Conservation (phyloP, 1,140 invertebrate genomes). For the Odontomachus brunneus region DNA sequence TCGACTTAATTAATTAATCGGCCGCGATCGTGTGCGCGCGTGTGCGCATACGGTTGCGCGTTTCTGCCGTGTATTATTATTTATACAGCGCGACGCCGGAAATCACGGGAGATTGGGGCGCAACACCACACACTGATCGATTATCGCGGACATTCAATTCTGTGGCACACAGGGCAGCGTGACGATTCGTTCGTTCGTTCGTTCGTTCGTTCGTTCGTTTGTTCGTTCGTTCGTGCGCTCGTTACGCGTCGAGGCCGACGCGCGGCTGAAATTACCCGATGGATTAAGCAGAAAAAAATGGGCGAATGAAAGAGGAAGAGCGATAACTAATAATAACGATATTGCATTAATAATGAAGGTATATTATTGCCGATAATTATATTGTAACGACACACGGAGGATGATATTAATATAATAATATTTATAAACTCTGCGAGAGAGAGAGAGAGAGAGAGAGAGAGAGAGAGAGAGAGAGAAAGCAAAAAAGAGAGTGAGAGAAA, state of each 20-base stretch:
- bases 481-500: conserved; percentile 49
- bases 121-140: conserved; percentile 11
- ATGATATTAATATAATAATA: conserved; percentile 82
- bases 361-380: conserved; percentile 83
- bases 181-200: conserved; percentile 51
- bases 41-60: background rate
- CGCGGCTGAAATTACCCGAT: conserved; percentile 40
- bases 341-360: conserved; percentile 76
- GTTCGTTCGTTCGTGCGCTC: conserved; percentile 42
- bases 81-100: conserved; percentile 34
- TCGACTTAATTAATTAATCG: conserved; percentile 60
- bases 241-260: conserved; percentile 14
- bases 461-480: conserved; percentile 51
- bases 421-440: conserved; percentile 77
- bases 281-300: conserved; percentile 51
- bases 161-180: conserved; percentile 33
- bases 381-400: conserved; percentile 76
- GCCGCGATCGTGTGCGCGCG: conserved; percentile 43
- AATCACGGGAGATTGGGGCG: conserved; percentile 17
- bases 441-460: conserved; percentile 43
- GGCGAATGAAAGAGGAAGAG: conserved; percentile 43
- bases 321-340: conserved; percentile 71
- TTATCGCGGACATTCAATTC: conserved; percentile 37
- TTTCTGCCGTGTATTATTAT: conserved; percentile 32
- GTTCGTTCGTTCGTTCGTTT: conserved; percentile 39